Evolutionary conservation across 2,888 invertebrate genomes (phyloP), one percentile per base, ranked within the genome.

Genomic region (Agelastica alni): DNA sequence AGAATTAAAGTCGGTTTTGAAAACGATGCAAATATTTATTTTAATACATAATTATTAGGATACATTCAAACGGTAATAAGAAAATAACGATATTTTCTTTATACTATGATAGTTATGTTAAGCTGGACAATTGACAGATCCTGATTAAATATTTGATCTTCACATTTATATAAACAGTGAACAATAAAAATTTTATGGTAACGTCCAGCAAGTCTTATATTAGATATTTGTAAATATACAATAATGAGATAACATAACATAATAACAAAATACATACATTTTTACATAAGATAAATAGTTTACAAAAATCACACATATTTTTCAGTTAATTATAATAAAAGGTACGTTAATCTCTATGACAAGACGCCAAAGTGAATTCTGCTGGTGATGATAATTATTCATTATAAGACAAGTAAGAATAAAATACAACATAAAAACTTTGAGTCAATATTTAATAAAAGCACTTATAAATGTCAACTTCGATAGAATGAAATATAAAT

Each of bases 1-100:
- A 26, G 9, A 26, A 7, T 26, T 7, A 26, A 26, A 26, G 26
- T 26, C 26, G 2, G 2, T 14, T 12, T 49, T 49, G 41, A 75
- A 76, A 77, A 76, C 75, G 74, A 75, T 76, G 75, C 70, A 76
- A 75, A 77, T 75, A 75, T 76, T 76, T 76, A 77, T 77, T 75
- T 60, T 67, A 70, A 73, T 75, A 75, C 70, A 75, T 70, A 71
- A 66, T 71, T 45, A 45, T 31, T 75, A 75, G 75, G 76, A 76
- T 77, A 77, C 75, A 76, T 71, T 39, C 70, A 72, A 73, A 71
- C 72, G 75, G 76, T 76, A 77, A 76, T 77, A 75, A 70, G 76
- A 76, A 76, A 76, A 77, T 76, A 74, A 70, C 56, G 61, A 74
- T 73, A 74, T 73, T 75, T 75, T 75, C 71, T 70, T 67, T 66